Evolutionary conservation across 1,140 invertebrate genomes (phyloP).

Genomic region (Bombus pascuorum): DNA sequence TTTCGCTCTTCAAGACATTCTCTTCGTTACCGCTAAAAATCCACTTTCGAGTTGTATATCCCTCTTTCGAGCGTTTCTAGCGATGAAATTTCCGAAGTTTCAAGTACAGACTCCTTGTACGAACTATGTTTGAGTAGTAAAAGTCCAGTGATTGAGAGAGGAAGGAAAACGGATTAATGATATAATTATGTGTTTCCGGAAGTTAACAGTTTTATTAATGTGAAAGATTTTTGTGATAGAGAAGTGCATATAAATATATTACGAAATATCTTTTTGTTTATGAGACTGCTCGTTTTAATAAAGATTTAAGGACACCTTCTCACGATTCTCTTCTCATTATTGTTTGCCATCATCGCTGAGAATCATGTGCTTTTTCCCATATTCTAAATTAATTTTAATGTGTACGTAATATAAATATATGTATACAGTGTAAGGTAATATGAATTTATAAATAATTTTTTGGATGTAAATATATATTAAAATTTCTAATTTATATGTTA

Average conservation of each 20-base stretch:
- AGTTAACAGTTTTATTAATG: background rate
- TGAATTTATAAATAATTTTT: background rate
- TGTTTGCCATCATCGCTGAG: background rate
- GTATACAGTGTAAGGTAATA: background rate
- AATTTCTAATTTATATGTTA: too few relatives aligned
- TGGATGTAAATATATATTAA: too few relatives aligned
- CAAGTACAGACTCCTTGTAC: background rate
- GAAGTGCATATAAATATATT: background rate
- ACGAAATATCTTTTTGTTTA: background rate
- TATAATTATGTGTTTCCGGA: background rate
- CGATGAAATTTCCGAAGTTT: background rate
- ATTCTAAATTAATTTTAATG: background rate
- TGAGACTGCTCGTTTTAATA: background rate
- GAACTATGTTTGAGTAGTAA: background rate
- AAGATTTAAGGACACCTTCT: background rate
- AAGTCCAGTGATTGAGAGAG: background rate
- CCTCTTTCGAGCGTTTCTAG: background rate
- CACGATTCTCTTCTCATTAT: slow-evolving; percentile 1
- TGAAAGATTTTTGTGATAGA: background rate
- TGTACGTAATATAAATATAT: background rate
- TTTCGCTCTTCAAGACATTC: background rate
- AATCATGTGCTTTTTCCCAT: background rate
- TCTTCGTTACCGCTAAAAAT: too few relatives aligned
- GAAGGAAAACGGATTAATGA: background rate
- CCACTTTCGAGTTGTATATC: too few relatives aligned